These are phyloP conservation scores for Ichneumon xanthorius DNA, from an alignment of 2,888 invertebrate genomes.

Conservation along the genomic window DNA sequence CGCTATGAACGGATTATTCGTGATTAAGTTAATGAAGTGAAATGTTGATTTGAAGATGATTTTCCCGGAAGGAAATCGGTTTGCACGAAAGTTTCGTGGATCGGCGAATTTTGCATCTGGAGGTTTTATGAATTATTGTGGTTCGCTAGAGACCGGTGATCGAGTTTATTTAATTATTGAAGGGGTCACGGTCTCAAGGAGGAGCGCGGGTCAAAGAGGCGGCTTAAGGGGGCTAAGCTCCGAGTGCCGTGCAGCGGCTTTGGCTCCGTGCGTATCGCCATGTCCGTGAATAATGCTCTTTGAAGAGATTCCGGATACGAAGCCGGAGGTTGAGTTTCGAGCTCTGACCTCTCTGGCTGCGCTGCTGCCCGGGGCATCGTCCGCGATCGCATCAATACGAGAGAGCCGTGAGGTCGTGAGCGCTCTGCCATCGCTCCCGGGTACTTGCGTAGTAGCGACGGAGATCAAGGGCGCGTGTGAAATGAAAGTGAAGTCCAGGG, in stretches of 20 bases:
- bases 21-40: background rate
- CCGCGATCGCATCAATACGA: conserved; percentile 57
- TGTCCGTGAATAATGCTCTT: conserved; percentile 58
- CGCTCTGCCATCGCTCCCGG: conserved; percentile 11
- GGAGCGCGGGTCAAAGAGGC: background rate
- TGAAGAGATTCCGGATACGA: conserved; percentile 32
- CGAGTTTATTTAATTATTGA: background rate
- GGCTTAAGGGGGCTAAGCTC: background rate
- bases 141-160: background rate
- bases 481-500: background rate
- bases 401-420: conserved; percentile 42
- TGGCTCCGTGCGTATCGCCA: background rate
- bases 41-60: background rate
- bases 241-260: background rate
- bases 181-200: background rate
- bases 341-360: conserved; percentile 25
- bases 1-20: background rate
- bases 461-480: conserved; percentile 1
- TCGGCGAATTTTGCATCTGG: background rate
- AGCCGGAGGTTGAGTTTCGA: conserved; percentile 23
- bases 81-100: background rate
- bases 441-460: conserved; percentile 4
- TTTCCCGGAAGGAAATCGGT: background rate
- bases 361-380: conserved; percentile 13
- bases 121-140: background rate